These are phyloP conservation scores for Pammene aurita DNA, from an alignment of 2,888 invertebrate species.

Conservation along the genomic window DNA sequence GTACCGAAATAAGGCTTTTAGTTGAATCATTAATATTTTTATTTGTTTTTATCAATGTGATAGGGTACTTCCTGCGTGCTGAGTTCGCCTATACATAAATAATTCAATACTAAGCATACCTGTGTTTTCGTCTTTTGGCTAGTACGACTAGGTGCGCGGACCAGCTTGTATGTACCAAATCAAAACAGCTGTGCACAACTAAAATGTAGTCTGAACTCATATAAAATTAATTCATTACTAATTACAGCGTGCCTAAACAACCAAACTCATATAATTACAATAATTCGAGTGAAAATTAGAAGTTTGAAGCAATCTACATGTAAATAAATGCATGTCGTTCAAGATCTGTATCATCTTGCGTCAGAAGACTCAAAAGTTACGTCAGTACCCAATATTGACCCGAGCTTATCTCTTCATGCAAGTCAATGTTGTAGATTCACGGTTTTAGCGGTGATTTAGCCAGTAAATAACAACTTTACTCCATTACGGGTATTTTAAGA, in stretches of 20 bases:
- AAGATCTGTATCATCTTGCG: conserved; percentile 31
- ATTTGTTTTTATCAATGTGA: no score
- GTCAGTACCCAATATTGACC: conserved; percentile 26
- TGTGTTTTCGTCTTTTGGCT: no score
- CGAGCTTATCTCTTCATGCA: conserved; percentile 24
- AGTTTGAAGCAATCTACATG: conserved; percentile 32
- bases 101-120: no score
- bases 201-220: no score
- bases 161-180: no score
- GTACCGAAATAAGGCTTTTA: no score
- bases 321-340: conserved; percentile 30
- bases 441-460: conserved; percentile 1
- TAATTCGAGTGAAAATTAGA: conserved; percentile 37
- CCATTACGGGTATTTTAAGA: conserved; percentile 10
- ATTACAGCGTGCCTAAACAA: conserved; percentile 13
- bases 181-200: no score
- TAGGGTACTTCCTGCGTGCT: no score
- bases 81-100: no score
- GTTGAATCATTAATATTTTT: no score
- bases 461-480: conserved; percentile 5
- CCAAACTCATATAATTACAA: conserved; percentile 26
- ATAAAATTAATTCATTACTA: no score
- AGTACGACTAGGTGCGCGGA: no score
- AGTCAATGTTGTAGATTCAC: conserved; percentile 24
- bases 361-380: conserved; percentile 35